Percentiles rank a stretch among this genome's conserved stretches.
Conservation (phyloP, 2,888 invertebrate species). For the Vandiemenella viatica region DNA sequence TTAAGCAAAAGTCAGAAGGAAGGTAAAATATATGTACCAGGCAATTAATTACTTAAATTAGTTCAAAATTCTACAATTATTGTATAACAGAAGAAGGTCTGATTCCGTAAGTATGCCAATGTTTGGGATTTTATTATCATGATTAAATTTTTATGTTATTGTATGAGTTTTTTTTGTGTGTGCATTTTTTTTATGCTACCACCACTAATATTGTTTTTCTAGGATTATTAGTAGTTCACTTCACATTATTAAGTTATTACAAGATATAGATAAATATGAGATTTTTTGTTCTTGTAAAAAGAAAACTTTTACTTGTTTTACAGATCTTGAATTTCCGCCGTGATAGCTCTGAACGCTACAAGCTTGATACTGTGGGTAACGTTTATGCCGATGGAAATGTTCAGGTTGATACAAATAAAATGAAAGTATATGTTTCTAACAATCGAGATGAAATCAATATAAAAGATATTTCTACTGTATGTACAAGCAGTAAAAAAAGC, state of each 20-base stretch:
- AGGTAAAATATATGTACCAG: not conserved
- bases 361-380: conserved; percentile 10
- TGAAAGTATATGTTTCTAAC: conserved; percentile 8
- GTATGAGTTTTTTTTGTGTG: too few species aligned
- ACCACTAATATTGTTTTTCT: too few species aligned
- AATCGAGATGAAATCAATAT: conserved; percentile 4
- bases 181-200: too few species aligned
- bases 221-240: too few species aligned
- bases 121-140: too few species aligned
- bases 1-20: not conserved
- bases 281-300: too few species aligned
- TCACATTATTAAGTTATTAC: too few species aligned
- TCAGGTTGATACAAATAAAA: conserved; percentile 7
- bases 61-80: not conserved
- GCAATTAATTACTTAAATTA: not conserved
- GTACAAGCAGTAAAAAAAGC: not conserved
- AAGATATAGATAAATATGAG: too few species aligned
- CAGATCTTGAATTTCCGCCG: conserved; percentile 14
- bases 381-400: conserved; percentile 8
- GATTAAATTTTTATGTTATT: too few species aligned
- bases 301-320: too few species aligned
- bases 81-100: too few species aligned
- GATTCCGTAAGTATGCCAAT: too few species aligned
- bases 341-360: conserved; percentile 8
- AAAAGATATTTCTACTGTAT: not conserved